Percentiles rank a stretch among this genome's conserved stretches.
Evolutionary conservation across 2,113 vertebrate species (phyloP).

Genomic region (Galemys pyrenaicus): DNA sequence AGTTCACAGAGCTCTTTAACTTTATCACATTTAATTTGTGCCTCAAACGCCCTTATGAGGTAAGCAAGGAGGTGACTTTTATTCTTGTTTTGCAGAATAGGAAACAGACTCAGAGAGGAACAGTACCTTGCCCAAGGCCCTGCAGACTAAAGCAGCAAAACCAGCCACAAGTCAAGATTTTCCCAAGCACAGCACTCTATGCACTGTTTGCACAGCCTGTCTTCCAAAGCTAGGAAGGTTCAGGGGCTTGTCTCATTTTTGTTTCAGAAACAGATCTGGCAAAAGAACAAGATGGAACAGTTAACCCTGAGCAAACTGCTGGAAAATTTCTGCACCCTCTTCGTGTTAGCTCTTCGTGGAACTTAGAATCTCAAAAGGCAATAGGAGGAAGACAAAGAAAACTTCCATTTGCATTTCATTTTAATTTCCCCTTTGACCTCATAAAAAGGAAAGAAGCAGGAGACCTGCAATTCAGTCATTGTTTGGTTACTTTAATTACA

Average conservation of each 20-base stretch:
- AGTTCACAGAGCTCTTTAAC: conserved; percentile 55
- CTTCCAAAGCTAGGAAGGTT: neutral
- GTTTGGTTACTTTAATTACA: neutral
- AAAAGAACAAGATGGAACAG: neutral
- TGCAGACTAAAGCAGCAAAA: neutral
- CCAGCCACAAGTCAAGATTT: neutral
- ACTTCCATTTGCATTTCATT: neutral
- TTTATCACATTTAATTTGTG: conserved; percentile 55
- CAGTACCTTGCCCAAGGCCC: neutral
- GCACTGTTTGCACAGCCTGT: neutral
- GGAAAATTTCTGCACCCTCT: neutral
- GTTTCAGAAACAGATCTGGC: conserved; percentile 28
- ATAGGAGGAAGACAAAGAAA: conserved; percentile 27
- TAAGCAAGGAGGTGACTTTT: conserved; percentile 45
- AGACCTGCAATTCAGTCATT: neutral
- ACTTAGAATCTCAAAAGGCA: conserved; percentile 37
- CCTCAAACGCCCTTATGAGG: conserved; percentile 57
- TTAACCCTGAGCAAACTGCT: conserved; percentile 27
- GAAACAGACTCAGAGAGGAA: neutral
- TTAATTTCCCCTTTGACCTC: neutral
- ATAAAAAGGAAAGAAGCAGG: neutral
- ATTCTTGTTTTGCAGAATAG: conserved; percentile 19
- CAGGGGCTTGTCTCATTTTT: conserved; percentile 19
- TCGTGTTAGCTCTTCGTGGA: neutral
- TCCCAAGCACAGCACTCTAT: neutral